A percentile compares a stretch with the other conserved stretches of the same genome.
These are phyloP conservation scores for Agrotis puta DNA, from an alignment of 2,888 invertebrate genomes.

Conservation along the genomic window DNA sequence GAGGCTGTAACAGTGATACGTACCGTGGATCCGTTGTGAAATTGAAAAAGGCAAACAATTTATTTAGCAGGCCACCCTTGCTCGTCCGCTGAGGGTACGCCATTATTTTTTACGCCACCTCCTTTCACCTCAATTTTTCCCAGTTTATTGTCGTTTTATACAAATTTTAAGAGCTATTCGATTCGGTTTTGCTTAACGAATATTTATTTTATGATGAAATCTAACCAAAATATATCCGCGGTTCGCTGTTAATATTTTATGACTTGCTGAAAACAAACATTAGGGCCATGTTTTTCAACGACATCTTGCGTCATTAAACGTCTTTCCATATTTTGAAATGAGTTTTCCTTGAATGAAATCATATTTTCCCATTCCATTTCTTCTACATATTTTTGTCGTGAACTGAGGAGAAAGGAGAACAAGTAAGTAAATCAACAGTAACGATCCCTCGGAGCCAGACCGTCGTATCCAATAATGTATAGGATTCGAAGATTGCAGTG, in stretches of 20 bases:
- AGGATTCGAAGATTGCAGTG: slow-evolving; percentile 56
- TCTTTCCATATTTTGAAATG: slow-evolving; percentile 23
- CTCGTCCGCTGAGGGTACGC: slow-evolving; percentile 77
- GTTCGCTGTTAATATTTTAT: slow-evolving; percentile 46
- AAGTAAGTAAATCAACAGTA: slow-evolving; percentile 59
- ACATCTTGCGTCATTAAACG: slow-evolving; percentile 27
- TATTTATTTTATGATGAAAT: slow-evolving; percentile 70
- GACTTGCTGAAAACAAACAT: slow-evolving; percentile 39
- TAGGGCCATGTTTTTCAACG: slow-evolving; percentile 29
- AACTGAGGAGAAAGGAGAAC: slow-evolving; percentile 34
- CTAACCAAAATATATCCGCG: slow-evolving; percentile 50
- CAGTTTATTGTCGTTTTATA: slow-evolving; percentile 85
- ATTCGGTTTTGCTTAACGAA: slow-evolving; percentile 72
- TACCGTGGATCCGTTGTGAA: slow-evolving; percentile 71
- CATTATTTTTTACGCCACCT: slow-evolving; percentile 87
- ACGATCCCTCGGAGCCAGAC: slow-evolving; percentile 59
- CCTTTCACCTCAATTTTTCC: slow-evolving; percentile 85
- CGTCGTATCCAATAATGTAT: slow-evolving; percentile 60
- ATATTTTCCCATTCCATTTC: slow-evolving; percentile 8
- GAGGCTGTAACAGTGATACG: slow-evolving; percentile 57
- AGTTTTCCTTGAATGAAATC: slow-evolving; percentile 28
- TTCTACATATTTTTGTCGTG: slow-evolving; percentile 21
- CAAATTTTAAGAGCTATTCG: slow-evolving; percentile 81
- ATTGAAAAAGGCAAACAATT: slow-evolving; percentile 88
- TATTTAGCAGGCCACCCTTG: slow-evolving; percentile 83